A percentile compares a stretch with the other conserved stretches of the same genome.
phyloP scores from a whole-genome alignment of 2,888 invertebrate species.

The Erebia aethiops region DNA sequence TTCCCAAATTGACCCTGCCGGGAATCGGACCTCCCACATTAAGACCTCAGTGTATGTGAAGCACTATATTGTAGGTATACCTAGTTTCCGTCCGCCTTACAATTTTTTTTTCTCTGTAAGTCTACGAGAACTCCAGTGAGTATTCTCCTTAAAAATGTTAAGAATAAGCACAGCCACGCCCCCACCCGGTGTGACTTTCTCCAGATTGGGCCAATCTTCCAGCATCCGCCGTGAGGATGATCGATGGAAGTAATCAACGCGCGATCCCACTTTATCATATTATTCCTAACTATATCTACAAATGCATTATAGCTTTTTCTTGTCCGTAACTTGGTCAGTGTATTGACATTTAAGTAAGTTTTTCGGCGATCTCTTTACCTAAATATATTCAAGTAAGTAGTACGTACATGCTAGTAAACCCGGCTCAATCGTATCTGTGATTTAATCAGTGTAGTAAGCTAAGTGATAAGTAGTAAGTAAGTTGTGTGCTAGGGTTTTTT shows the following conservation, averaged over 20 bases:
- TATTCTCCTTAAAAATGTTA: conserved; percentile 21
- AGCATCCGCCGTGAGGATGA: conserved; percentile 43
- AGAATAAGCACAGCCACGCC: conserved; percentile 52
- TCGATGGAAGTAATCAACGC: conserved; percentile 38
- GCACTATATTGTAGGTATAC: no score
- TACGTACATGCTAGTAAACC: no score
- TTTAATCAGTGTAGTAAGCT: no score
- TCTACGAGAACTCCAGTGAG: conserved; percentile 13
- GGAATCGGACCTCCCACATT: no score
- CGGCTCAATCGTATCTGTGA: no score
- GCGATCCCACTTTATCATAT: conserved; percentile 17
- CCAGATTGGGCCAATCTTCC: conserved; percentile 75
- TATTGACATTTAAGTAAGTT: not conserved
- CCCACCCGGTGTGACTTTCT: conserved; percentile 61
- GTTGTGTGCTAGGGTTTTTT: no score
- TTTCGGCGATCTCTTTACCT: not conserved
- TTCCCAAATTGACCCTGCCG: no score
- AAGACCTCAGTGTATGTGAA: no score
- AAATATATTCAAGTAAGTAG: no score
- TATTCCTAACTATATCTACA: not conserved
- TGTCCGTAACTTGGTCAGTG: not conserved
- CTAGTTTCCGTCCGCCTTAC: no score
- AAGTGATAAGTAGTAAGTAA: no score
- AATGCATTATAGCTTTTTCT: not conserved
- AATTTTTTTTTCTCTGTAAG: not conserved